A percentile compares a stretch with the other conserved stretches of the same genome.
These are phyloP conservation scores for Salvelinus sp. DNA, from an alignment of 2,113 vertebrate species.

Conservation along the genomic window DNA sequence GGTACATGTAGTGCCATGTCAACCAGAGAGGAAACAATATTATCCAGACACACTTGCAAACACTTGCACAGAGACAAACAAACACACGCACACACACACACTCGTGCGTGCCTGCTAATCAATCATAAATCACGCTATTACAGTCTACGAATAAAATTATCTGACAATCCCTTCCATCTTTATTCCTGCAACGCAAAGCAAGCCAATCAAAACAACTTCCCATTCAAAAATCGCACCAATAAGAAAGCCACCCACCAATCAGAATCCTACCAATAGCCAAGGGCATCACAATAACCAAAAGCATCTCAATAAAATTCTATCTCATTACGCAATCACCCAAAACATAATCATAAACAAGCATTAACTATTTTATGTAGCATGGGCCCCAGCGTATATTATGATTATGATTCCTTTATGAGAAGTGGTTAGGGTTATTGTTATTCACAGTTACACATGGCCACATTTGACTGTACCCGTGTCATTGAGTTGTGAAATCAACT, in stretches of 20 bases:
- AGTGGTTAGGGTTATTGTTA: slow-evolving; percentile 60
- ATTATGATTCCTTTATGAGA: slow-evolving; percentile 54
- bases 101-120: no score
- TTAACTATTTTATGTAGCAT: slow-evolving; percentile 46
- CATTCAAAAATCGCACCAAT: no score
- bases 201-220: no score
- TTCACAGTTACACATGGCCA: slow-evolving; percentile 59
- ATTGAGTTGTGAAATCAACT: slow-evolving; percentile 69
- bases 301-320: neutral
- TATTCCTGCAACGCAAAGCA: neutral
- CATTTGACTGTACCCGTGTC: slow-evolving; percentile 61
- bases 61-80: no score
- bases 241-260: no score
- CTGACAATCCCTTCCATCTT: neutral
- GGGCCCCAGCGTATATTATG: slow-evolving; percentile 49
- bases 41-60: neutral
- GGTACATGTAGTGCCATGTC: neutral
- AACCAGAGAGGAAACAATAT: no score
- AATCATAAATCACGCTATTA: no score
- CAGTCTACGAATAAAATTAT: no score
- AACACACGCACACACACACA: no score
- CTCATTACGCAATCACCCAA: neutral
- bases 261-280: no score
- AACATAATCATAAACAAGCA: neutral
- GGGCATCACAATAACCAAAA: neutral